Base-by-base conservation (phyloP, 1,140 invertebrate genomes). In the Bombus soroeensis region DNA sequence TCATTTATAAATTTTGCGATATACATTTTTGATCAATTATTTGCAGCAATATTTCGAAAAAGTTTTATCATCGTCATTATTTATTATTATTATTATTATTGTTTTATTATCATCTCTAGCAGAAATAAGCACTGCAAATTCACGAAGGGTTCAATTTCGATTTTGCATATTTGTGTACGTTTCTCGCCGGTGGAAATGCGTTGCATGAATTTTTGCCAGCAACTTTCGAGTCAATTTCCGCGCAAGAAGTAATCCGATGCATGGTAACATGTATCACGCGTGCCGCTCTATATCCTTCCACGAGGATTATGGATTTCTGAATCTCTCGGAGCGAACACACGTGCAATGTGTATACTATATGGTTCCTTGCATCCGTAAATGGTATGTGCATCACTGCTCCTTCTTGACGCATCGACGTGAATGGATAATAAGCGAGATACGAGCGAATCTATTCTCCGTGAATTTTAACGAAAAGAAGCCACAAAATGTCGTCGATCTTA, bases 221-320 rank as follows among this genome's bases (percentile, higher is more conserved):
- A 59, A 81, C 80, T 41, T 41, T 73, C 80, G 37, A 81, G 80
- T 81, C 87, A 83, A 88, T 88, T 87, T 87, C 86, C 75, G 76
- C 62, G 75, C 81, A 77, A 77, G 81, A 84, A 87, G 78, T 88
- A 88, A 88, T 87, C 86, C 86, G 81, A 66, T 73, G 86, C 72
- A 87, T 88, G 76, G 81, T 47, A 75, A 66, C 76, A 53, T 75
- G 71, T 75, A 88, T 88, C 87, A 88, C 87, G 81, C 83, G 78
- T 77, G 53, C 77, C 75, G 68, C 62, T 73, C 70, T 78, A 83
- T 75, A 88, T 88, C 81, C 86, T 79, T 88, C 62, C 81, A 39
- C 74, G 39, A 87, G 87, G 82, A 87, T 88, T 88, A 88, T 83
- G 75, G 81, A 88, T 88, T 87, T 88, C 86, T 88, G 53, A 87